Evolutionary conservation across 2,113 vertebrate genomes (phyloP), one percentile per base, ranked within the genome.

Genomic region (Mugil cephalus): DNA sequence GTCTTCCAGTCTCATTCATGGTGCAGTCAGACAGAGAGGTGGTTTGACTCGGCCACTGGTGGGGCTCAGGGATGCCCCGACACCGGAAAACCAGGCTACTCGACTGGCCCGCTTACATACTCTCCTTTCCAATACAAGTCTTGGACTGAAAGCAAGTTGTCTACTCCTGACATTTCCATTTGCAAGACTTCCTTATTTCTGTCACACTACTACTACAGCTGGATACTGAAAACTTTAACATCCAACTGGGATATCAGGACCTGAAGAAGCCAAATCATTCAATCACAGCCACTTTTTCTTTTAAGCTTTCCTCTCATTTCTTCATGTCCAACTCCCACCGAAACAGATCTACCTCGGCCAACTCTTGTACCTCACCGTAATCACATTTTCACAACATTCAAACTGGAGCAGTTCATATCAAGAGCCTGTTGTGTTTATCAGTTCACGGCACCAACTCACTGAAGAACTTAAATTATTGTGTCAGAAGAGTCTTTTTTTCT

Each of bases 71-170:
- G 81, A 92, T 92, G 90, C 73, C 88, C 79, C 85, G 54, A 69
- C 87, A 79, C 77, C 84, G 83, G 77, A 91, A 82, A 85, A 83
- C 70, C 77, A 89, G 77, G 78, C 70, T 90, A 9, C 80, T 83
- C 40, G 59, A 77, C 45, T 79, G 83, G 90, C 65, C 83, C 64
- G 39, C 50, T 11, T 55, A 77, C 70, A 88, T 77, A 87, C 86
- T 83, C 42, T 47, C 79, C 64, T 62, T 77, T 60, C 54, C 84
- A 76, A 81, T 60, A 71, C 14, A 15, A 60, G 67, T 65, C 12
- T 70, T 84, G 79, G 74, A 84, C 88, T 86, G 77, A 91, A 83
- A 54, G 15, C 21, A 14, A 1, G 17, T 24, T 0, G 39, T 8
- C 39, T 13, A 55, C 11, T 4, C 50, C 21, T 9, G 5, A 39